Percentiles rank a stretch among this genome's conserved stretches.
Evolutionary conservation across 1,140 invertebrate species (phyloP).

Genomic region (Caenorhabditis brenneri): DNA sequence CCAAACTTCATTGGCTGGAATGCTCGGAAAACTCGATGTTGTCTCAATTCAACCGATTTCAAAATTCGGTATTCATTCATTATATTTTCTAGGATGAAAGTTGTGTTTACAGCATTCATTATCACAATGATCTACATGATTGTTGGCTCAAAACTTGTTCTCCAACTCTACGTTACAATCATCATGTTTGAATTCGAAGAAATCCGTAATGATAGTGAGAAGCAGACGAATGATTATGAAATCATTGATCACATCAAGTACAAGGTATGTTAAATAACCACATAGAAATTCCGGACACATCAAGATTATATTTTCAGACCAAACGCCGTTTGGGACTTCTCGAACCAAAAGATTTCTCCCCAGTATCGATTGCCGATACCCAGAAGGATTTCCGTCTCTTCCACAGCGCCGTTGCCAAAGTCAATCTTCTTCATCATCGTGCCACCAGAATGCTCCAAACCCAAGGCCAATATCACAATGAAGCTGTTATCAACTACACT

Average conservation of each 20-base stretch:
- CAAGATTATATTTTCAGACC: neutral
- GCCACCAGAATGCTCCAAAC: conserved; percentile 25
- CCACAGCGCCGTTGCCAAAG: conserved; percentile 32
- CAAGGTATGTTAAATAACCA: conserved; percentile 8
- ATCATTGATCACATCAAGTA: conserved; percentile 53
- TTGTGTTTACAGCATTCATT: conserved; percentile 72
- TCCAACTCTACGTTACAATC: conserved; percentile 76
- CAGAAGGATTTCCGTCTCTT: conserved; percentile 23
- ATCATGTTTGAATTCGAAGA: conserved; percentile 74
- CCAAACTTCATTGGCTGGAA: conserved; percentile 74
- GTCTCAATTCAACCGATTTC: conserved; percentile 72
- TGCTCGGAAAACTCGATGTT: conserved; percentile 75
- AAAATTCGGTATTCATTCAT: conserved; percentile 60
- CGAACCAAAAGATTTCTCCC: conserved; percentile 12
- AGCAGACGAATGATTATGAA: conserved; percentile 59
- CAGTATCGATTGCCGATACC: neutral
- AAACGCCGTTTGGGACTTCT: conserved; percentile 33
- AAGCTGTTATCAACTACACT: conserved; percentile 24
- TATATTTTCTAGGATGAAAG: neutral
- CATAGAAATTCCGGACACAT: no score
- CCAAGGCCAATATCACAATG: neutral
- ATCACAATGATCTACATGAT: conserved; percentile 75
- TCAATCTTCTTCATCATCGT: conserved; percentile 9
- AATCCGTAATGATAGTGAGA: conserved; percentile 53
- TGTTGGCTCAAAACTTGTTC: conserved; percentile 74